Percentiles rank a stretch among this genome's conserved stretches.
Conservation (phyloP, 2,113 vertebrate species). For the Myocastor coypus region DNA sequence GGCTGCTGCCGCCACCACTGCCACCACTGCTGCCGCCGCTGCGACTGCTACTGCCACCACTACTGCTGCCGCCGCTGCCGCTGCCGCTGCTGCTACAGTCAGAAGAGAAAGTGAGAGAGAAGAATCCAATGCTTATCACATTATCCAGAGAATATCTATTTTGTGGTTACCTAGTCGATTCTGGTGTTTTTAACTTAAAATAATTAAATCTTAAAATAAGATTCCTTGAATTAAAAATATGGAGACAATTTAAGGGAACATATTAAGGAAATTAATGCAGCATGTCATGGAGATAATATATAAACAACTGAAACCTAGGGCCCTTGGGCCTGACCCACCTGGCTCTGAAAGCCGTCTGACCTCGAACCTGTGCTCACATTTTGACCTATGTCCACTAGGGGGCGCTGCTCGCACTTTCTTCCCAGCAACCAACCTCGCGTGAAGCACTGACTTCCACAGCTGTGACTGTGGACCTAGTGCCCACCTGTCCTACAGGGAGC, state of each 20-base stretch:
- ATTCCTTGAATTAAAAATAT: constrained; percentile 28
- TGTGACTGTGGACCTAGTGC: not conserved
- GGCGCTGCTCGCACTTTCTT: not conserved
- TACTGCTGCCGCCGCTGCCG: no score
- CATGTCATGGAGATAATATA: not conserved
- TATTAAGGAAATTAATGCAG: not conserved
- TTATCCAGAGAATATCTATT: not conserved
- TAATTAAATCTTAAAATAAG: not conserved
- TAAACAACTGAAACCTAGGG: not conserved
- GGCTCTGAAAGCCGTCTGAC: not conserved
- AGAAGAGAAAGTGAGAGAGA: not conserved
- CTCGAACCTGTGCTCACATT: not conserved
- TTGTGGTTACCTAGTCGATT: not conserved
- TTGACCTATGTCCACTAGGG: constrained; percentile 31
- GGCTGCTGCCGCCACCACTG: no score
- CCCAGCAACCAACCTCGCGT: not conserved
- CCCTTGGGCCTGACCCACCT: not conserved
- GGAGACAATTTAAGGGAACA: not conserved
- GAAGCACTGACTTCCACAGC: not conserved
- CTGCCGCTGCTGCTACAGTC: not conserved
- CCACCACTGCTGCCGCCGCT: no score
- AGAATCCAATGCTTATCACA: not conserved
- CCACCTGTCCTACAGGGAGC: not conserved
- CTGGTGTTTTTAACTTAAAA: constrained; percentile 1
- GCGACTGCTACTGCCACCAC: no score